These are phyloP conservation scores for Drosophila nasuta DNA, from an alignment of 1,140 invertebrate genomes.

Conservation along the genomic window DNA sequence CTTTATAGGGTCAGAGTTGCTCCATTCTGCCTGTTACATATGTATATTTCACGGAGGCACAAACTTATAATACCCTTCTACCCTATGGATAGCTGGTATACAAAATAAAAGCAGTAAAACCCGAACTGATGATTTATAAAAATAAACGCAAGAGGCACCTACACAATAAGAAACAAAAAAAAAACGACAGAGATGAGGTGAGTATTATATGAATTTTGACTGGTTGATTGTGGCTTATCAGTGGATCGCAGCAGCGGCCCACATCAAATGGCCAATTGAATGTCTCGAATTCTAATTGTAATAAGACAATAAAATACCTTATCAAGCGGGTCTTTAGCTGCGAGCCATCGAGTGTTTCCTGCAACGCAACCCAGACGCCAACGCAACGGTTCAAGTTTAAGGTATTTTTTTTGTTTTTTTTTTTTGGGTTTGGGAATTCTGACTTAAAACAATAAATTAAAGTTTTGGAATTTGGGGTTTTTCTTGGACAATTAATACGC, in stretches of 20 bases:
- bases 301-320: conserved; percentile 28
- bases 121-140: conserved; percentile 52
- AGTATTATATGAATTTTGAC: conserved; percentile 4
- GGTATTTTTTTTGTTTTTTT: too few relatives aligned
- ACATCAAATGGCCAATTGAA: conserved; percentile 46
- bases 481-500: conserved; percentile 71
- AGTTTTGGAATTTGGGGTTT: conserved; percentile 49
- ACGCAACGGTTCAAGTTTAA: conserved; percentile 33
- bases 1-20: too few relatives aligned
- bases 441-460: conserved; percentile 72
- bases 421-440: conserved; percentile 11
- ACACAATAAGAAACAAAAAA: conserved; percentile 26
- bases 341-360: conserved; percentile 51
- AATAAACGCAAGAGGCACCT: conserved; percentile 49
- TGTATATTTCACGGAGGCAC: too few relatives aligned
- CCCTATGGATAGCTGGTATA: neutral
- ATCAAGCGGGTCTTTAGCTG: conserved; percentile 29
- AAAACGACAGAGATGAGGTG: neutral
- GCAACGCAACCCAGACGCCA: conserved; percentile 29
- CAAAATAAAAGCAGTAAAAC: conserved; percentile 46
- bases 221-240: conserved; percentile 35
- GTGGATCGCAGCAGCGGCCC: conserved; percentile 14
- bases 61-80: too few relatives aligned
- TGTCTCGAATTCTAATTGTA: conserved; percentile 44
- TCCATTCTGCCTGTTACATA: too few relatives aligned